phyloP scores from a whole-genome alignment of 2,113 vertebrate species.

The Amblyopsis rosae region DNA sequence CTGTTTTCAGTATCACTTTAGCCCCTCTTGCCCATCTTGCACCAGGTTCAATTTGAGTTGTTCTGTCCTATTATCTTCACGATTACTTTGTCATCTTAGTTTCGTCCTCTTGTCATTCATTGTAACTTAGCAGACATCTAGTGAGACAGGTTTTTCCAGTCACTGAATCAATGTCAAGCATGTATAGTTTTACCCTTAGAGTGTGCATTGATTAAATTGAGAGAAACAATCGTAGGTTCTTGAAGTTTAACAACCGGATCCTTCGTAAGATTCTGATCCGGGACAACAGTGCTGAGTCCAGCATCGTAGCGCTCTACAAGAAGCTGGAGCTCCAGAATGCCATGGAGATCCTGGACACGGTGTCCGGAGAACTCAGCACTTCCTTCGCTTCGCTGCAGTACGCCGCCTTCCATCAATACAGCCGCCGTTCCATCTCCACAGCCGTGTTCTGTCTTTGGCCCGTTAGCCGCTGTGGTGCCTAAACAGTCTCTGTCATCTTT shows the following conservation, averaged over 20 bases:
- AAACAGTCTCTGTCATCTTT: neutral
- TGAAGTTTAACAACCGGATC: constrained; percentile 90
- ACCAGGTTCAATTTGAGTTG: neutral
- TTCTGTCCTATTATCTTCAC: no score
- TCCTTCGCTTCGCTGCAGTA: constrained; percentile 78
- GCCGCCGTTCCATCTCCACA: no score
- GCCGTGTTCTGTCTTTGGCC: no score
- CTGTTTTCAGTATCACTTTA: neutral
- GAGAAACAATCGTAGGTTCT: constrained; percentile 78
- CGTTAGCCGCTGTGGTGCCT: neutral
- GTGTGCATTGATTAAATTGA: neutral
- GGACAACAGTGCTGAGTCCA: constrained; percentile 85
- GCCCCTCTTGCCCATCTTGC: constrained; percentile 5
- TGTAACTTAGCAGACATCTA: neutral
- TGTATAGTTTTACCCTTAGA: neutral
- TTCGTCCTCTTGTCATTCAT: neutral
- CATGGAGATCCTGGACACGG: constrained; percentile 88
- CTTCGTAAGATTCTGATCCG: constrained; percentile 88
- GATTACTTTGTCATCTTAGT: neutral
- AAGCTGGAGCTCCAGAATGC: constrained; percentile 94
- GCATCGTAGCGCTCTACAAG: constrained; percentile 91
- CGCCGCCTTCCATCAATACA: constrained; percentile 40
- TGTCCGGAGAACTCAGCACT: constrained; percentile 74
- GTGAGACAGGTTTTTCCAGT: constrained; percentile 16
- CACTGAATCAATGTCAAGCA: neutral